Evolutionary conservation across 2,797 vertebrate genomes (phyloP), one percentile per base, ranked within the genome.

Genomic region (Denticeps clupeoides): DNA sequence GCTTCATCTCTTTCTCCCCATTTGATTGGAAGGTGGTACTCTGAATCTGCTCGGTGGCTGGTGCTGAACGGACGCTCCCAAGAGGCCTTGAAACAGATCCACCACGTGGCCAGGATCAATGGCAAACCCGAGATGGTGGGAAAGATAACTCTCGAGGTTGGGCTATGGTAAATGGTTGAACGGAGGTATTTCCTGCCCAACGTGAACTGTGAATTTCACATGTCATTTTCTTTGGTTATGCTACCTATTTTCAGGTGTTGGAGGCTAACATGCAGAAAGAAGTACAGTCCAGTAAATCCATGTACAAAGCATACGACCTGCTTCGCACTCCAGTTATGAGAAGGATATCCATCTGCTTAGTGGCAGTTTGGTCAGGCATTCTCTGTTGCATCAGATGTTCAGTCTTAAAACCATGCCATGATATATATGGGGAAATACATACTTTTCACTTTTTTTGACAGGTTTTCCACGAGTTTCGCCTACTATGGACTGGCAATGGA

Each of bases 401-500:
- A 31, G 5, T 12, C n/a, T 31, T 4, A 31, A 31, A 31, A n/a
- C n/a, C n/a, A n/a, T n/a, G n/a, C n/a, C n/a, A n/a, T n/a, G n/a
- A n/a, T n/a, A n/a, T n/a, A n/a, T n/a, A n/a, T n/a, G n/a, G 31
- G 28, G 12, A n/a, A 31, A 12, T 31, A 5, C 5, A 19, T 19
- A 19, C 18, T 19, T 19, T 2, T 38, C 18, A 11, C 24, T 7
- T 7, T 41, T 26, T 13, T 21, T 4, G 6, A 37, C 40, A 88
- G 85, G 81, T 86, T 82, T 46, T 62, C 82, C 11, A 82, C 79
- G 32, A 81, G 79, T 54, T 86, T 89, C 64, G 78, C 83, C 0
- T 86, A 85, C 55, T 89, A 84, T 3, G 80, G 87, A 40, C 52
- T 87, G 40, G 73, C 73, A 1, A 82, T 88, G 80, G 83, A 87